These are phyloP conservation scores for Cinclus mexicanus DNA, from an alignment of 2,113 vertebrate species.

Conservation along the genomic window DNA sequence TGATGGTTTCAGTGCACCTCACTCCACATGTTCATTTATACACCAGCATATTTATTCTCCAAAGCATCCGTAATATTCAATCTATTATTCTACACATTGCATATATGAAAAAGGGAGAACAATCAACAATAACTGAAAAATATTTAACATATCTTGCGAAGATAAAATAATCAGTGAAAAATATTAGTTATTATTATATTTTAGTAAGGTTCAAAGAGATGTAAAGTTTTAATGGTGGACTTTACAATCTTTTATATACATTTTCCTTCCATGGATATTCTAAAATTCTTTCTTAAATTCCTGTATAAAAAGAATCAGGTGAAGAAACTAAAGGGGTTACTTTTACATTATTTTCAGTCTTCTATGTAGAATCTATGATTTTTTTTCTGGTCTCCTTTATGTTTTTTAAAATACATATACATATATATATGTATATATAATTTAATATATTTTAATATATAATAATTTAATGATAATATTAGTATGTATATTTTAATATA, in stretches of 20 bases:
- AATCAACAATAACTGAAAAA: background rate
- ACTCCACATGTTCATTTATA: background rate
- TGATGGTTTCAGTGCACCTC: background rate
- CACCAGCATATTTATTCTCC: background rate
- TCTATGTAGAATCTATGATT: background rate
- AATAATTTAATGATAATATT: too few species aligned
- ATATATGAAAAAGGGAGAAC: background rate
- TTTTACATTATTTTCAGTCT: background rate
- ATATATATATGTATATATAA: too few species aligned
- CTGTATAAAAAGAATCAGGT: background rate
- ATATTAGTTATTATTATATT: background rate
- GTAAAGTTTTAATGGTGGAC: background rate
- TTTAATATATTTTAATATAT: too few species aligned
- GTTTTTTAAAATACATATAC: background rate
- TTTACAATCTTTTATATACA: background rate
- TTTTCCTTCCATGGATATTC: background rate
- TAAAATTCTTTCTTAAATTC: background rate
- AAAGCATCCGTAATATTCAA: background rate
- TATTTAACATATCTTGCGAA: background rate
- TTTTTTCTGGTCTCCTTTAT: background rate
- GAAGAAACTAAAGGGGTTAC: background rate
- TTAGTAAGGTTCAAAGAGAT: background rate
- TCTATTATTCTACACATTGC: background rate
- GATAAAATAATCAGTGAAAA: background rate
- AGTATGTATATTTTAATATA: background rate